phyloP scores from a whole-genome alignment of 2,888 invertebrate genomes.

The Polyommatus icarus region DNA sequence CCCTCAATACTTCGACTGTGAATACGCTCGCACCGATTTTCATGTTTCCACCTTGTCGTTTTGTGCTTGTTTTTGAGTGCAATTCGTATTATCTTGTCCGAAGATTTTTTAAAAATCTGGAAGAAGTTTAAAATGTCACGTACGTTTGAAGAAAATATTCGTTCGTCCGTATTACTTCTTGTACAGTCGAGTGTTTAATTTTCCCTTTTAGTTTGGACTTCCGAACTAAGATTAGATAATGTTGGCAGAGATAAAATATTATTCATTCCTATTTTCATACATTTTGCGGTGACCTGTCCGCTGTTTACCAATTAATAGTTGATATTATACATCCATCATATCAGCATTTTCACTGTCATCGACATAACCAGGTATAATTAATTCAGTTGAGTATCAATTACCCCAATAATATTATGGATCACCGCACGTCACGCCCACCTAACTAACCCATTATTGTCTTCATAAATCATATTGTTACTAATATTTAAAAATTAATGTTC shows the following conservation, averaged over 20 bases:
- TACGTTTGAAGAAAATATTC: background rate
- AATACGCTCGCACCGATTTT: constrained; percentile 55
- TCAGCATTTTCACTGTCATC: constrained; percentile 1
- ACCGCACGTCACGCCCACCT: background rate
- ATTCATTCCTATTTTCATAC: background rate
- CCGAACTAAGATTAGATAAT: no score
- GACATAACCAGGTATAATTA: background rate
- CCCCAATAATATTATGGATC: background rate
- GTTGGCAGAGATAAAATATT: no score
- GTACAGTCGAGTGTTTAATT: no score
- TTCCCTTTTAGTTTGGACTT: no score
- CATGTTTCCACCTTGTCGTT: constrained; percentile 46
- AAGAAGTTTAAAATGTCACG: constrained; percentile 3
- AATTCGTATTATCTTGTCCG: constrained; percentile 5
- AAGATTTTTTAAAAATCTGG: background rate
- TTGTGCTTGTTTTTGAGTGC: constrained; percentile 27
- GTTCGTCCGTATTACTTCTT: no score
- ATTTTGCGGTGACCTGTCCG: background rate
- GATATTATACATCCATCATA: background rate
- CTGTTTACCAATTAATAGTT: background rate
- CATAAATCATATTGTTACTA: background rate
- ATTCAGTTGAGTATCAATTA: background rate
- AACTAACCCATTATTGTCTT: background rate
- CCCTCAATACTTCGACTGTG: constrained; percentile 55
- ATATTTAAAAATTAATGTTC: background rate